Evolutionary conservation across 2,113 vertebrate genomes (phyloP), one percentile per base, ranked within the genome.

Genomic region (Sprattus sprattus): DNA sequence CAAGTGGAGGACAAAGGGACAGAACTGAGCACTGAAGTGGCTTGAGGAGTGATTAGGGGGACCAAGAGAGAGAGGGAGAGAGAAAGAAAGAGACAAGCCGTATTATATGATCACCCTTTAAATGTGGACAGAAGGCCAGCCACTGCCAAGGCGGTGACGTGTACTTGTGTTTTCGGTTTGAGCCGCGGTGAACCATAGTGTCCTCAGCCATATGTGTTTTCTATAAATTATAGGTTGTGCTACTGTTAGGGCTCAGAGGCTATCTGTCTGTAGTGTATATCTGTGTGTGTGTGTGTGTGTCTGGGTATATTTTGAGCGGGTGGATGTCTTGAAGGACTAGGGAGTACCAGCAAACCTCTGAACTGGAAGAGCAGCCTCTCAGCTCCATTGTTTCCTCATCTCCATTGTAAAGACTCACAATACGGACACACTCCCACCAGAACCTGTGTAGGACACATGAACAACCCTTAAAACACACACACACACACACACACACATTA

Each of bases 331-430:
- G 54, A 20, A 60, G 54, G 64, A 67, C n/a, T 8, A 25, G 64
- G 64, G 64, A 67, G 64, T 28, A 28, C 25, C 6, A 67, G n/a
- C 10, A 25, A 28, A 67, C 25, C 6, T 67, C 64, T 67, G n/a
- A 67, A 67, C 64, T 67, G 64, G 64, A 67, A 11, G 2, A 3
- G 10, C 44, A 32, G 71, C 39, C 71, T 32, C 71, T 39, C 32
- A 32, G 28, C 71, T 78, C 71, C 32, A 78, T 78, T 78, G 71
- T 78, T 10, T 32, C 28, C 71, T 15, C 25, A 39, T 78, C 28
- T 78, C 71, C 71, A 32, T 32, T 78, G 71, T 78, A 32, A 32
- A 16, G 71, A 78, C n/a, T 78, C 15, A 78, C 71, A 78, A 78
- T 78, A 71, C 25, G 9, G 28, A 6, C 25, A 78, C 71, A 32